phyloP scores from a whole-genome alignment of 2,113 vertebrate genomes.

The Elanoides forficatus region DNA sequence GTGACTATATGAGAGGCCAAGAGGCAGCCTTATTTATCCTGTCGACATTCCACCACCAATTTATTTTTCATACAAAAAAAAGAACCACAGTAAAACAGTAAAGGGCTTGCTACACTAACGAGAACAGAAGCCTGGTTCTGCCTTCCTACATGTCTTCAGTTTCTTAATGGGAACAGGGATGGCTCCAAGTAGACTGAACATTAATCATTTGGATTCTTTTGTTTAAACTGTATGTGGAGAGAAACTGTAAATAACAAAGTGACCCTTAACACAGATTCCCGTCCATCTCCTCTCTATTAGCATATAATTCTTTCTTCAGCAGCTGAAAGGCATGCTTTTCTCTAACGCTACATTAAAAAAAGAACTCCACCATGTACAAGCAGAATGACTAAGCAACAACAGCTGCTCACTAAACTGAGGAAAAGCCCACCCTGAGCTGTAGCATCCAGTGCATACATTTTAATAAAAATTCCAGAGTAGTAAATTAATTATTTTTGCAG shows the following conservation, averaged over 20 bases:
- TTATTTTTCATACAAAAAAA: background rate
- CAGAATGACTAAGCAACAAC: background rate
- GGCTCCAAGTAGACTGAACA: background rate
- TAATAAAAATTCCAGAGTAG: background rate
- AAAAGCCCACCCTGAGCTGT: background rate
- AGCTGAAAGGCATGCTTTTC: background rate
- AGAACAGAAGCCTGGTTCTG: background rate
- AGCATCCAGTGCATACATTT: background rate
- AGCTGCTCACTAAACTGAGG: background rate
- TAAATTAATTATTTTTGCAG: background rate
- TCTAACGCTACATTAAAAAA: background rate
- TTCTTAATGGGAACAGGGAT: background rate
- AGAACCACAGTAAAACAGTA: background rate
- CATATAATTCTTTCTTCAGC: background rate
- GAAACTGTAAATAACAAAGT: conserved; percentile 23
- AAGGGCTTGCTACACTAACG: background rate
- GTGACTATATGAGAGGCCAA: background rate
- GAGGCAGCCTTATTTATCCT: background rate
- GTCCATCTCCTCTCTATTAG: background rate
- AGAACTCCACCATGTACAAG: fast-evolving
- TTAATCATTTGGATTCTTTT: conserved; percentile 7
- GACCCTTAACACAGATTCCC: conserved; percentile 3
- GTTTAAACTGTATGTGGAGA: conserved; percentile 4
- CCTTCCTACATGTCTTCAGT: background rate
- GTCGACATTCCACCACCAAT: background rate